Percentiles rank a stretch among this genome's conserved stretches.
These are phyloP conservation scores for Neopelma chrysocephalum DNA, from an alignment of 2,797 vertebrate species.

Conservation along the genomic window DNA sequence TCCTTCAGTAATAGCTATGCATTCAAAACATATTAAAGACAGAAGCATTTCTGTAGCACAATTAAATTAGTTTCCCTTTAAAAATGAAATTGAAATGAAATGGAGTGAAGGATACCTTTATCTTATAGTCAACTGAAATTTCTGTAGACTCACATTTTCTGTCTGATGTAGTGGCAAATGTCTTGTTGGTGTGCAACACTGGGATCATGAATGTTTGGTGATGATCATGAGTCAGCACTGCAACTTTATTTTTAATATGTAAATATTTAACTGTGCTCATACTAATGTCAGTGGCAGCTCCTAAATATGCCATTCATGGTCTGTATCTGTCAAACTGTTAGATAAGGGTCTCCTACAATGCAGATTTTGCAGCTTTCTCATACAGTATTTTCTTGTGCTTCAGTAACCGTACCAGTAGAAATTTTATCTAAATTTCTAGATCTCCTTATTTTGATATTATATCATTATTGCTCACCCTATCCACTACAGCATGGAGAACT, in stretches of 20 bases:
- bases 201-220: not conserved
- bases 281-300: not conserved
- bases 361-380: not conserved
- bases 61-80: slow-evolving; percentile 9
- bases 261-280: not conserved
- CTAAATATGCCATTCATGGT: not conserved
- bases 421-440: not conserved
- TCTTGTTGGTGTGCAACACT: not conserved
- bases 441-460: not conserved
- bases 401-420: not conserved
- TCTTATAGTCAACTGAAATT: not conserved
- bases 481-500: not conserved
- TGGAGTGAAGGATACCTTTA: not conserved
- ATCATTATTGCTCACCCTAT: not conserved
- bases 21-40: slow-evolving; percentile 28
- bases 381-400: not conserved
- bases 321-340: not conserved
- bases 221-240: not conserved
- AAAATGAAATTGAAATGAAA: not conserved
- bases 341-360: not conserved
- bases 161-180: not conserved
- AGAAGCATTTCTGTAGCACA: not conserved
- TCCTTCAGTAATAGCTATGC: not conserved
- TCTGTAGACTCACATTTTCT: not conserved
- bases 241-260: not conserved